Base-by-base conservation (phyloP, 1,140 invertebrate species). In the Nasonia giraulti region DNA sequence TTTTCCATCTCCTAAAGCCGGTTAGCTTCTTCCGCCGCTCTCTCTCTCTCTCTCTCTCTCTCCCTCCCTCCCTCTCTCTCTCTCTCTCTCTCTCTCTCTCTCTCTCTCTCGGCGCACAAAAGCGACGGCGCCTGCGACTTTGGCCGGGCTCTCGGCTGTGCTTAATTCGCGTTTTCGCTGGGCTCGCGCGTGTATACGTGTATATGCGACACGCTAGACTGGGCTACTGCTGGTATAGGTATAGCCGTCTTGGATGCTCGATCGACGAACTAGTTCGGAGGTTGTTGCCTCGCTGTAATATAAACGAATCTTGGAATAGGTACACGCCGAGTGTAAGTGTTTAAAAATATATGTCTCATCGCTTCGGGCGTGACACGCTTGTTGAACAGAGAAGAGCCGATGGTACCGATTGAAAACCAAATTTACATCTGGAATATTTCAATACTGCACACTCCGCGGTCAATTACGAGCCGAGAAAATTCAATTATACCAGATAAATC, bases 121-220 rank as follows among this genome's bases (percentile, higher is more conserved):
- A 62, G 55, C 55, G 17, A 62, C 5, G 17, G 6, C 44, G 11
- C 3, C 23, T n/a, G 11, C 55, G 47, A 87, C 81, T 69, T 78
- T 71, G 31, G 37, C 27, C 6, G 40, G 8, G 75, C 47, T 37
- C 47, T 73, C 76, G 82, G 37, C 68, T 20, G 76, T 55, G 23
- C 14, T 66, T 78, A 73, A 84, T 84, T 71, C 76, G 82, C n/a
- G 23, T 79, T 68, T 78, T 84, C 31, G 17, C 2, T 50, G n/a
- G 7, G 17, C 71, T 23, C 55, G 20, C 23, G 14, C 27, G 47
- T 37, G 31, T 55, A 17, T 55, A 17, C 5, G 14, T 50, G 14
- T 50, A 50, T 55, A 55, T 5, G 17, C 2, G 17, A 62, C 55
- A 62, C 55, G 74, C 40, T 50, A 7, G 40, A n/a, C 50, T 14